Conservation (phyloP, 2,888 invertebrate species). For the Fissipunctia ypsillon region DNA sequence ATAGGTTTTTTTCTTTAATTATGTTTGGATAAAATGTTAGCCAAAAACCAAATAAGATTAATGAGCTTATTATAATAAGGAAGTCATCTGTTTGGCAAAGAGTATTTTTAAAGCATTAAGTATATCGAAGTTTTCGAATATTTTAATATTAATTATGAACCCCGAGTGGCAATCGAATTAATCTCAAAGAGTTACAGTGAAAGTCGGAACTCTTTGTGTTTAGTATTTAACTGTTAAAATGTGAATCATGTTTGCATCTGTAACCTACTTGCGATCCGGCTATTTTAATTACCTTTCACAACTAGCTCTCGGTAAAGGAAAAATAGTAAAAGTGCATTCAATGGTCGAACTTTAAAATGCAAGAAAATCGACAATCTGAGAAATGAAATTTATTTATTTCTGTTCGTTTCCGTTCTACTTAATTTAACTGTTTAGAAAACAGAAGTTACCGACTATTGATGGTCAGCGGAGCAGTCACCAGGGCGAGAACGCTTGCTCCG, state of each 20-base stretch:
- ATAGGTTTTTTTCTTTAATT: not conserved
- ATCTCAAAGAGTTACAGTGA: constrained; percentile 53
- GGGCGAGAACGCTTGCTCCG: constrained; percentile 1
- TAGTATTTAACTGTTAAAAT: constrained; percentile 58
- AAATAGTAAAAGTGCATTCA: not conserved
- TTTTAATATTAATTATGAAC: constrained; percentile 20
- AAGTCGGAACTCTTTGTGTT: constrained; percentile 57
- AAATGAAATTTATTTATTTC: not conserved
- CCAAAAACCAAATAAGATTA: constrained; percentile 2
- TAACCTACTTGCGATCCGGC: constrained; percentile 44
- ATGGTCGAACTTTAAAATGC: not conserved
- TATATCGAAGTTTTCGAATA: not conserved
- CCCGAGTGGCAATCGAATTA: constrained; percentile 14
- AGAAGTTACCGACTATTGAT: not conserved
- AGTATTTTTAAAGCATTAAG: not conserved
- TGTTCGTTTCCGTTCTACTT: constrained; percentile 17
- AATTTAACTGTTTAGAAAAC: not conserved
- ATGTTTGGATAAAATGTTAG: not conserved
- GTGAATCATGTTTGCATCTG: constrained; percentile 60
- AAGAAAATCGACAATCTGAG: not conserved
- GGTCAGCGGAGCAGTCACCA: not conserved
- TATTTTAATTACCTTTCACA: constrained; percentile 31
- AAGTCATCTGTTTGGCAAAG: not conserved
- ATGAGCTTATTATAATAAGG: not conserved
- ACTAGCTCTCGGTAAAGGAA: constrained; percentile 2